Percentiles rank a stretch among this genome's conserved stretches.
Evolutionary conservation across 2,113 vertebrate species (phyloP).

Genomic region (Calyptomena viridis): DNA sequence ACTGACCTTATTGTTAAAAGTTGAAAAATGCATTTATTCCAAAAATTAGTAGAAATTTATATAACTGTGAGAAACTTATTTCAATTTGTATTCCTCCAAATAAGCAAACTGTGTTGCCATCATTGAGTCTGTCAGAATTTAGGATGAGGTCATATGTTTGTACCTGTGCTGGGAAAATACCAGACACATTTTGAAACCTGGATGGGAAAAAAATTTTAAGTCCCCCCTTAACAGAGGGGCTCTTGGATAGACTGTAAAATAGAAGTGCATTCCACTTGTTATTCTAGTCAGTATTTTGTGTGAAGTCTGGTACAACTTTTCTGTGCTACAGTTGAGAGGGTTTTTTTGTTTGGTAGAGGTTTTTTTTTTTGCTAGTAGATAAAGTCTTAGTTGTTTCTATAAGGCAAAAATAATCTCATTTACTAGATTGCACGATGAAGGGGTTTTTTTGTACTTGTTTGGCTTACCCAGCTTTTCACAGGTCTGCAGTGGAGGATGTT

Average conservation of each 20-base stretch:
- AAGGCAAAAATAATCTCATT: neutral
- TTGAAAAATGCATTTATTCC: neutral
- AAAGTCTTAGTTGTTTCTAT: neutral
- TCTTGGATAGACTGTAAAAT: neutral
- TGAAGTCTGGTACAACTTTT: neutral
- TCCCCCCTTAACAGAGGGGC: neutral
- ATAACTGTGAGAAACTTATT: neutral
- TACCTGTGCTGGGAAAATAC: neutral
- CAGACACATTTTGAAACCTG: neutral
- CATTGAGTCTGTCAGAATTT: neutral
- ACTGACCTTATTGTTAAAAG: neutral
- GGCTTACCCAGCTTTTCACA: neutral
- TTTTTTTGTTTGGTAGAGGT: fast-evolving
- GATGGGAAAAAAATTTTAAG: neutral
- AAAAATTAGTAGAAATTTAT: neutral
- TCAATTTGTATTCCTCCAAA: neutral
- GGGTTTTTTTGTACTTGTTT: neutral
- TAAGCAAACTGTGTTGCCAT: neutral
- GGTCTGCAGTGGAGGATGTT: neutral
- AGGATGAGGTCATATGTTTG: neutral
- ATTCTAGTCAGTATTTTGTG: neutral
- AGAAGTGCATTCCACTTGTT: neutral
- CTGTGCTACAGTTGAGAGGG: neutral
- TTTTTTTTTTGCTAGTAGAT: neutral
- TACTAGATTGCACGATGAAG: neutral